Percentiles rank a stretch among this genome's conserved stretches.
Evolutionary conservation across 2,113 vertebrate genomes (phyloP).

Genomic region (Fulmarus glacialis): DNA sequence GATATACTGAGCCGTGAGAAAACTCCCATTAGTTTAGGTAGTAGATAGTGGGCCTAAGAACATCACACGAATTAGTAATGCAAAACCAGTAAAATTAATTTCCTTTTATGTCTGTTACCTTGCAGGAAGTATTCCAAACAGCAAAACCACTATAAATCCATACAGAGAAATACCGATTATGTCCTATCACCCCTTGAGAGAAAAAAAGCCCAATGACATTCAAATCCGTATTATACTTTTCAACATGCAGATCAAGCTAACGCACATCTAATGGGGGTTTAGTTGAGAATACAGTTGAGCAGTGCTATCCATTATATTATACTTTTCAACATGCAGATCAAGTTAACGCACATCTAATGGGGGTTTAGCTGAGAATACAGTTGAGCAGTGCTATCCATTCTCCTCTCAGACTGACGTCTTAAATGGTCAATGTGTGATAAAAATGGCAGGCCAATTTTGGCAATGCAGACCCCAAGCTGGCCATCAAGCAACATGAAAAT

Average conservation of each 20-base stretch:
- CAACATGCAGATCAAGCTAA: neutral
- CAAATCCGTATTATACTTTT: neutral
- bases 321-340: neutral
- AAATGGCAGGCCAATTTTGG: neutral
- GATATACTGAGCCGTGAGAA: neutral
- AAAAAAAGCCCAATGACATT: neutral
- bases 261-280: neutral
- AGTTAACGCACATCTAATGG: neutral
- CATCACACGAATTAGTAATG: neutral
- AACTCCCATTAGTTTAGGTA: neutral
- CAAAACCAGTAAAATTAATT: neutral
- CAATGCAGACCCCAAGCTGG: neutral
- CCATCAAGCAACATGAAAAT: neutral
- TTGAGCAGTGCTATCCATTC: neutral
- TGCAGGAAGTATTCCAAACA: neutral
- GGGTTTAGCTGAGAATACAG: neutral
- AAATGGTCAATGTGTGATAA: neutral
- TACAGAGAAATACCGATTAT: neutral
- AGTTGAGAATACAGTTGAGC: neutral
- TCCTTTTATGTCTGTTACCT: neutral
- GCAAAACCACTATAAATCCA: neutral
- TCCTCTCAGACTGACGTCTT: neutral
- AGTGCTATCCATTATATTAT: neutral
- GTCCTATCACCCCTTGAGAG: neutral
- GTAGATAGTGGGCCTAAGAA: neutral